Evolutionary conservation across 2,888 invertebrate species (phyloP), one percentile per base, ranked within the genome.

Genomic region (Palloptera scutellata): DNA sequence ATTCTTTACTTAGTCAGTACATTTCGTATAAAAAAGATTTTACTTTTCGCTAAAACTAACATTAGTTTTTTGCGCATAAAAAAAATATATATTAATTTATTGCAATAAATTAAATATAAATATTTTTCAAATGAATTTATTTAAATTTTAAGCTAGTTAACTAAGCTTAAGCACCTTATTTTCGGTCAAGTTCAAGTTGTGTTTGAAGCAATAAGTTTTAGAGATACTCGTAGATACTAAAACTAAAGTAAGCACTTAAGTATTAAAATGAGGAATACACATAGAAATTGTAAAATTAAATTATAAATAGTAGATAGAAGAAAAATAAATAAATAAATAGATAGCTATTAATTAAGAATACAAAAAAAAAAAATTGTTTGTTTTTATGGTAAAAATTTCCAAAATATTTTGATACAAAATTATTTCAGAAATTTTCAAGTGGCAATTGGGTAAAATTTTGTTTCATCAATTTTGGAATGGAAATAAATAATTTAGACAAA

Each of bases 361-460:
- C 2, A 2, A 2, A 30, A 30, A 30, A 30, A 30, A 30, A 30
- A n/a, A n/a, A n/a, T n/a, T n/a, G n/a, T n/a, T n/a, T 30, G 30
- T 30, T 30, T 30, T 30, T 30, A 17, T 53, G 19, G 12, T 17
- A 19, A 73, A 72, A 75, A 72, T 75, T 73, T 66, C 74, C 71
- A 72, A 79, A 79, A 80, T 72, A 81, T 81, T 81, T 81, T 81
- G 81, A 81, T 81, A 81, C 81, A 81, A 81, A 81, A 81, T 78
- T 78, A 78, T 79, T 79, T 79, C 63, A 70, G 65, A 75, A 76
- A 80, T 72, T 72, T 67, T 74, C 58, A 15, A 51, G 3, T 63
- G 43, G 12, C 17, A 58, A 10, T 15, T 58, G 40, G 3, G 15
- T 30, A 6, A 48, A 48, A 30, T 30, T 30, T 30, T 30, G 30